Conservation (phyloP, 2,888 invertebrate species). For the Heliconius erato region DNA sequence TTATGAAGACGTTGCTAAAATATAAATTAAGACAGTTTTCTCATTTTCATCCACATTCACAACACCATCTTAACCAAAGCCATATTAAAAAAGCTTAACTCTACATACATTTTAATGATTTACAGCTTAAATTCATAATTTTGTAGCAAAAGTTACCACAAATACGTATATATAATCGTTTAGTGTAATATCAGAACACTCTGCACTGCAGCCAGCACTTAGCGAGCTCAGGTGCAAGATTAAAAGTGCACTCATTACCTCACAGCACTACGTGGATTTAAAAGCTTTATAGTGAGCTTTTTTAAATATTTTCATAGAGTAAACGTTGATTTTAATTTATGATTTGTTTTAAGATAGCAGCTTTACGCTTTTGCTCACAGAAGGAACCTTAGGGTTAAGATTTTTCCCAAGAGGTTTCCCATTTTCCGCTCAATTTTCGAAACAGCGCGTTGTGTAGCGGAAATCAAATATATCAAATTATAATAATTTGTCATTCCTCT, state of each 20-base stretch:
- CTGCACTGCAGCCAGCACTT: constrained; percentile 66
- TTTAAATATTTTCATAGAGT: constrained; percentile 14
- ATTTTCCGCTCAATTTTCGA: no score
- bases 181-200: constrained; percentile 36
- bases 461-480: no score
- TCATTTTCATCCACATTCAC: background rate
- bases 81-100: background rate
- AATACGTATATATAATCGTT: background rate
- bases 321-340: background rate
- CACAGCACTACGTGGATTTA: constrained; percentile 46
- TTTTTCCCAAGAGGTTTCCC: no score
- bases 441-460: no score
- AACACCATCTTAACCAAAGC: background rate
- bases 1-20: background rate
- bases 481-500: no score
- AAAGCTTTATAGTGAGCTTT: constrained; percentile 11
- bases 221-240: constrained; percentile 75
- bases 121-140: constrained; percentile 13
- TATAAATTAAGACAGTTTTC: background rate
- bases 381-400: no score
- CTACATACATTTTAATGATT: constrained; percentile 2
- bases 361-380: no score
- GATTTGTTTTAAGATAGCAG: background rate
- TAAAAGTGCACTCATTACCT: constrained; percentile 68
- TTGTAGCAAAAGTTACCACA: background rate